A percentile compares a stretch with the other conserved stretches of the same genome.
Conservation (phyloP, 2,113 vertebrate species). For the Zosterops pallidus region DNA sequence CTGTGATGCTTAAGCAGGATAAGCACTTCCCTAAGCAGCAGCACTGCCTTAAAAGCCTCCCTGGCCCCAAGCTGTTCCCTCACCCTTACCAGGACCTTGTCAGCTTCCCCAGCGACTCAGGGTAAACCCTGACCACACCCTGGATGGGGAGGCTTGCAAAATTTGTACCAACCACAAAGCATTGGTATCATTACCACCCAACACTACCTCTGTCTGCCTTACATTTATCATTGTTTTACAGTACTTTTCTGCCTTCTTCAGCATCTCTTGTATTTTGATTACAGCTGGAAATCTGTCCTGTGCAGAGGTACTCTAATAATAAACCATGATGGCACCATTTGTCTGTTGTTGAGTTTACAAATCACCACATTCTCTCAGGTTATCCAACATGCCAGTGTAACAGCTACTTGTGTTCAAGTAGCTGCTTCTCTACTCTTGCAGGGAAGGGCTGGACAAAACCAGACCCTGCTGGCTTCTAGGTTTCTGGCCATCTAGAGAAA, state of each 20-base stretch:
- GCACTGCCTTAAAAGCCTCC: neutral
- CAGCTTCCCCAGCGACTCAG: accelerated
- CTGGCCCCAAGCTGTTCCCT: neutral
- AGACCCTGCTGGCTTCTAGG: neutral
- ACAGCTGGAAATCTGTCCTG: neutral
- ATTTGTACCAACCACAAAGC: neutral
- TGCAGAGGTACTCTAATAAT: neutral
- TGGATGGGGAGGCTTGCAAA: neutral
- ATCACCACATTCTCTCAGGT: neutral
- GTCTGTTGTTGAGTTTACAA: neutral
- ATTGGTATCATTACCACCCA: neutral
- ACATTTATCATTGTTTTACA: neutral
- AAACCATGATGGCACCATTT: neutral
- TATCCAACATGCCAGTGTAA: neutral
- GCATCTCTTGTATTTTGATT: neutral
- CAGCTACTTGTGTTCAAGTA: neutral
- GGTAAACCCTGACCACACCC: accelerated
- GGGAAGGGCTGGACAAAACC: neutral
- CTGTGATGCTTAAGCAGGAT: neutral
- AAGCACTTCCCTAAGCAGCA: neutral
- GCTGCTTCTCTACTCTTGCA: neutral
- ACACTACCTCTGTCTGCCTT: neutral
- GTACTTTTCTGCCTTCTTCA: neutral
- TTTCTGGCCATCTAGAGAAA: neutral
- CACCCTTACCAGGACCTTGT: neutral